Conservation (phyloP, 1,140 invertebrate genomes). For the Capitella teleta region DNA sequence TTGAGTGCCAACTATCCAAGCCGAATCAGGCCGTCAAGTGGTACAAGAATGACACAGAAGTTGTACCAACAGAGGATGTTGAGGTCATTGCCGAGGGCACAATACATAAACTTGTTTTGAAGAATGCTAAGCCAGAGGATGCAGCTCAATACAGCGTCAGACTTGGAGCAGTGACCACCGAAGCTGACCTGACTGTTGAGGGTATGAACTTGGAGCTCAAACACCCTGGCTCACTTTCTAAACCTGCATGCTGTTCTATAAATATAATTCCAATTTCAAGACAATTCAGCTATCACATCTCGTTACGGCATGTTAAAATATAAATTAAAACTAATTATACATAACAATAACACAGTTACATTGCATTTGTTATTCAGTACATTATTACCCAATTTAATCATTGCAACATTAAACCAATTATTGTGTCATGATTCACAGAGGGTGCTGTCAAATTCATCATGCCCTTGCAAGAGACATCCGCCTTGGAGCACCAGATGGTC, state of each 20-base stretch:
- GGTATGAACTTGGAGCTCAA: too few species aligned
- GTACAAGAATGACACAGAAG: slow-evolving; percentile 60
- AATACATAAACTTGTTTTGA: slow-evolving; percentile 24
- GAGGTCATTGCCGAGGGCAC: slow-evolving; percentile 3
- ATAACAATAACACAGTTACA: too few species aligned
- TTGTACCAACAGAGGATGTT: not conserved
- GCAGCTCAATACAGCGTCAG: slow-evolving; percentile 69
- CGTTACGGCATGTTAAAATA: too few species aligned
- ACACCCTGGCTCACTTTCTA: not conserved
- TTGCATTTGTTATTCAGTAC: too few species aligned
- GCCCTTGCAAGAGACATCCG: slow-evolving; percentile 41
- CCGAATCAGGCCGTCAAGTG: slow-evolving; percentile 64
- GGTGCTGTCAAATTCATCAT: slow-evolving; percentile 28
- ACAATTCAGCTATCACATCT: too few species aligned
- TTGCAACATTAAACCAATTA: too few species aligned
- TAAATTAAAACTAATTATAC: too few species aligned
- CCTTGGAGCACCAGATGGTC: slow-evolving; percentile 51
- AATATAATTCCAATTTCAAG: too few species aligned
- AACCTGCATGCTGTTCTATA: not conserved
- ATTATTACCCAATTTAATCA: too few species aligned
- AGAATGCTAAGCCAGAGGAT: slow-evolving; percentile 56
- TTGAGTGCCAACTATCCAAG: slow-evolving; percentile 49
- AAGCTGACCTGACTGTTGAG: slow-evolving; percentile 73
- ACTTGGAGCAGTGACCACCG: slow-evolving; percentile 67
- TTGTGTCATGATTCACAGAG: too few species aligned